Conservation (phyloP, 2,888 invertebrate genomes). For the Allophyes oxyacanthae region DNA sequence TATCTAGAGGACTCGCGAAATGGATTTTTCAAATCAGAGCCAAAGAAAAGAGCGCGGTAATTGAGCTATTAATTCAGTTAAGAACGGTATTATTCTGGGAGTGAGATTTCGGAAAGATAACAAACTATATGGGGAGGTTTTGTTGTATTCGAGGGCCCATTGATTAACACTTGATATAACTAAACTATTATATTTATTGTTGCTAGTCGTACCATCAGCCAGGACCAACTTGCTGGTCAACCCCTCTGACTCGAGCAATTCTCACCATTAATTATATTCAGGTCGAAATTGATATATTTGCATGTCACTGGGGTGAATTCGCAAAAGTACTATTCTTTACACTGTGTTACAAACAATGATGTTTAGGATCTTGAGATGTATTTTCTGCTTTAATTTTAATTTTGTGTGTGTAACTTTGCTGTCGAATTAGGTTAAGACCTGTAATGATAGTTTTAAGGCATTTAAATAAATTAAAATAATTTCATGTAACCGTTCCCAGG, state of each 20-base stretch:
- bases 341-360: no score
- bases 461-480: constrained; percentile 7
- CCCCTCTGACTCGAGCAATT: no score
- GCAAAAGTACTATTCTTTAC: no score
- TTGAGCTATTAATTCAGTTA: constrained; percentile 22
- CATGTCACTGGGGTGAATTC: no score
- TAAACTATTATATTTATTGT: constrained; percentile 7
- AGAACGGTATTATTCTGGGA: not conserved
- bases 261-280: no score
- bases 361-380: no score
- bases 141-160: constrained; percentile 14
- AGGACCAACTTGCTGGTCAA: no score
- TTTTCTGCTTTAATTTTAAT: no score
- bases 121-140: not conserved
- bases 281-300: no score
- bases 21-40: constrained; percentile 16
- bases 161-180: constrained; percentile 13
- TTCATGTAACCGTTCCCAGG: constrained; percentile 1
- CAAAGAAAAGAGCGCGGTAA: constrained; percentile 16
- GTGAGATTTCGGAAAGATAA: not conserved
- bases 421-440: no score
- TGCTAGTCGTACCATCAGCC: constrained; percentile 10
- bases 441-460: no score
- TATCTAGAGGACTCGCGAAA: constrained; percentile 9
- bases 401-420: no score